Base-by-base conservation (phyloP, 2,888 invertebrate species). In the Lottia gigantea region DNA sequence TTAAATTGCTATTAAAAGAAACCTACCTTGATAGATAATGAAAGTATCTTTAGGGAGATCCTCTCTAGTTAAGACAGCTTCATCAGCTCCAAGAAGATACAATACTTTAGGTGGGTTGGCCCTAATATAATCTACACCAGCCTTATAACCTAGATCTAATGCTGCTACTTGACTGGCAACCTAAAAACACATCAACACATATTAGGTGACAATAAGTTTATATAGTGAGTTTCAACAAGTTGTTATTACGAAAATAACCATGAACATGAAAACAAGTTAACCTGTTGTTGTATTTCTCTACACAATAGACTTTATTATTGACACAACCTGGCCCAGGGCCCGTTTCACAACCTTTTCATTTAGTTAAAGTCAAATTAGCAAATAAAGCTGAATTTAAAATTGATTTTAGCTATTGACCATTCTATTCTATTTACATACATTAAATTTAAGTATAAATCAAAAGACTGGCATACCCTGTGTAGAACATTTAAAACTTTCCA, bases 61-160 rank as follows among this genome's bases (percentile, higher is more conserved):
- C 25, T 93, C 92, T 73, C 93, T 91, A 0, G 92, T 92, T 75
- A 98, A 91, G 15, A 93, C 91, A 2, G 93, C 93, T 80, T 94
- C 94, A 89, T 99, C 99, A n/a, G 98, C 97, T 2, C 98, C 98
- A 74, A 99, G 90, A 74, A 99, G 90, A 89, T 93, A 96, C 46
- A 99, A 91, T 40, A 98, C 93, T 85, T 93, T 92, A 0, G 96
- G 95, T 14, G 81, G 82, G 67, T 79, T 90, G 76, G 93, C 91
- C 66, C 92, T 88, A 63, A 92, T 91, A 55, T 71, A 89, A 47
- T 91, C 91, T 3, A 92, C 90, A 8, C 95, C 94, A 0, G 96
- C 92, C 80, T 92, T 92, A 90, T 97, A 98, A 68, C 99, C 99
- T 76, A 98, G 89, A 90, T 99, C 99, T 71, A 98, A 90, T 3